These are phyloP conservation scores for Scaptomyza montana DNA, from an alignment of 1,140 invertebrate genomes.

Conservation along the genomic window DNA sequence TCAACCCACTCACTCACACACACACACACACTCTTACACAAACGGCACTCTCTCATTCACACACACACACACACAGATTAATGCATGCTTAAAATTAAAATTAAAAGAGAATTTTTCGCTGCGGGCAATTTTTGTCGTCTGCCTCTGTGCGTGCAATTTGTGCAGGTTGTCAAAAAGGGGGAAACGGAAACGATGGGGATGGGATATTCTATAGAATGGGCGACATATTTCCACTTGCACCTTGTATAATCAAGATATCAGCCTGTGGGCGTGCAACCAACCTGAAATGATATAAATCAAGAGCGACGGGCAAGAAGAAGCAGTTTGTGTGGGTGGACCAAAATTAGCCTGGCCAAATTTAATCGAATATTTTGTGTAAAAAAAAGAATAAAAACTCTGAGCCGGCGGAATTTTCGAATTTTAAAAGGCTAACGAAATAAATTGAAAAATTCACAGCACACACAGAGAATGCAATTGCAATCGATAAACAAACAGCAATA, in stretches of 20 bases:
- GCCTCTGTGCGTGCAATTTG: slow-evolving; percentile 25
- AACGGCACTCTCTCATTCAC: slow-evolving; percentile 13
- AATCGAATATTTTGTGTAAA: no score
- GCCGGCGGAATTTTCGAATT: slow-evolving; percentile 39
- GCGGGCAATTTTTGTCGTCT: slow-evolving; percentile 57
- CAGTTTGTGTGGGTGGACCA: neutral
- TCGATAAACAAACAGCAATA: slow-evolving; percentile 23
- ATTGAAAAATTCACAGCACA: slow-evolving; percentile 28
- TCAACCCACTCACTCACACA: slow-evolving; percentile 15
- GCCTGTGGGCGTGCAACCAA: slow-evolving; percentile 51
- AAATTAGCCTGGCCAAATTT: slow-evolving; percentile 71
- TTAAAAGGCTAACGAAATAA: slow-evolving; percentile 10
- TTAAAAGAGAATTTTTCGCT: slow-evolving; percentile 50
- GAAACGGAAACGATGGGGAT: neutral
- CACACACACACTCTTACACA: slow-evolving; percentile 17
- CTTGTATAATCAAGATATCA: slow-evolving; percentile 70
- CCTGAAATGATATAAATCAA: slow-evolving; percentile 58
- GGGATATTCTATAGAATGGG: neutral
- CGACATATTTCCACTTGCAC: slow-evolving; percentile 66
- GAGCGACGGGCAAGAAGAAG: slow-evolving; percentile 6
- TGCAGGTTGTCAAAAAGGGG: slow-evolving; percentile 1
- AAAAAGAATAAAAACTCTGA: neutral
- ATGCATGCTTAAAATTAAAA: slow-evolving; percentile 72
- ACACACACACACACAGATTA: slow-evolving; percentile 45
- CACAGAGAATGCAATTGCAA: slow-evolving; percentile 36